Evolutionary conservation across 2,888 invertebrate species (phyloP).

Genomic region (Aspidiotus rigidus): DNA sequence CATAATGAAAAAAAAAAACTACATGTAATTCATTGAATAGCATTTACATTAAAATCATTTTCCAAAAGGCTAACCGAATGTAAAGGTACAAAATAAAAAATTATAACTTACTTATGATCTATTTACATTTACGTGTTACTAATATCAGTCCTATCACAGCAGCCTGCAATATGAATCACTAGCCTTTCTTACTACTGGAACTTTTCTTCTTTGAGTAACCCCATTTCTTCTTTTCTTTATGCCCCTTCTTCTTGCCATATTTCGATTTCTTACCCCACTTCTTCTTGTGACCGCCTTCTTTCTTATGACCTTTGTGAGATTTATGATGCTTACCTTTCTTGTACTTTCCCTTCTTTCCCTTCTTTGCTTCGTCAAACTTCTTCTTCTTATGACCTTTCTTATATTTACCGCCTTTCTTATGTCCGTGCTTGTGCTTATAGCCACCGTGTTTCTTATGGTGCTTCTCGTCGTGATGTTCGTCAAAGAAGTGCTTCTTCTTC

Average conservation of each 20-base stretch:
- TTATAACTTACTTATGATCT: too few species aligned
- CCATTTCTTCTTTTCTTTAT: constrained; percentile 70
- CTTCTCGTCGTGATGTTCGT: constrained; percentile 71
- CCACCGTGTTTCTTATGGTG: constrained; percentile 70
- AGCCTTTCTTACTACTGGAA: constrained; percentile 8
- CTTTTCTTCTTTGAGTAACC: constrained; percentile 50
- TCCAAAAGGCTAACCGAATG: too few species aligned
- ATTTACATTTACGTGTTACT: constrained; percentile 10
- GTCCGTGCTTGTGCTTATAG: constrained; percentile 67
- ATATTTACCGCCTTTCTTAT: constrained; percentile 70
- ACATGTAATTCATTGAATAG: too few species aligned
- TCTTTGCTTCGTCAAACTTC: constrained; percentile 64
- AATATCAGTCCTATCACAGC: constrained; percentile 31
- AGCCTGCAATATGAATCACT: constrained; percentile 6
- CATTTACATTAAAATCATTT: too few species aligned
- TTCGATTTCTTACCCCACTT: constrained; percentile 65
- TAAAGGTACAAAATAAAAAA: too few species aligned
- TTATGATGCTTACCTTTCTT: constrained; percentile 72
- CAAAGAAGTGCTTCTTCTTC: constrained; percentile 77
- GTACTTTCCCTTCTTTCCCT: constrained; percentile 70
- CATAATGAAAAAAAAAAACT: too few species aligned
- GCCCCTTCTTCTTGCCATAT: constrained; percentile 69
- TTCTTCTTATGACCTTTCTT: constrained; percentile 74
- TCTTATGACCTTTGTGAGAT: constrained; percentile 69
- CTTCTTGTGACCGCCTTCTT: constrained; percentile 64